Evolutionary conservation across 2,797 vertebrate genomes (phyloP).

Genomic region (Gambelia wislizenii): DNA sequence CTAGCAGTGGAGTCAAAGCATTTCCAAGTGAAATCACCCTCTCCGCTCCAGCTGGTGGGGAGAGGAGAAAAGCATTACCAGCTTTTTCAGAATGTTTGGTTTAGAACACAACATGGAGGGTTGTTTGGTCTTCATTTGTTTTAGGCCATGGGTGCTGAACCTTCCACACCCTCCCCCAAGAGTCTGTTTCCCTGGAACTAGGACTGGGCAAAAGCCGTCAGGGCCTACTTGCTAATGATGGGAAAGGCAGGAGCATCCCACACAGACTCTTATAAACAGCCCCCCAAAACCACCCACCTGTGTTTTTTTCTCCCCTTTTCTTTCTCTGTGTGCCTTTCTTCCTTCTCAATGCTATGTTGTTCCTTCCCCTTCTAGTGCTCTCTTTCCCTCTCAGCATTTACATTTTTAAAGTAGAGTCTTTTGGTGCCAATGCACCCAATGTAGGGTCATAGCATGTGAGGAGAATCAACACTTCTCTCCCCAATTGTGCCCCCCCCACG

Average conservation of each 20-base stretch:
- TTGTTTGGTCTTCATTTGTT: neutral
- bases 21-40: slow-evolving; percentile 23
- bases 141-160: neutral
- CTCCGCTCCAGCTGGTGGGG: neutral
- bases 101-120: neutral
- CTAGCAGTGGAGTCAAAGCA: neutral
- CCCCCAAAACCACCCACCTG: neutral
- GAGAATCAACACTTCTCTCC: neutral
- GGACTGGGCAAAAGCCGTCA: no score
- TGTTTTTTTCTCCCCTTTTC: neutral
- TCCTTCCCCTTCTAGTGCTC: neutral
- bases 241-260: neutral
- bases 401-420: neutral
- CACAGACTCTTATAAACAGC: neutral
- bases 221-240: neutral
- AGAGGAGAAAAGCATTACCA: neutral
- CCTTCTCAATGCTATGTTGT: neutral
- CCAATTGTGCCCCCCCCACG: neutral
- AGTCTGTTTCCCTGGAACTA: neutral
- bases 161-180: neutral
- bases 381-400: neutral
- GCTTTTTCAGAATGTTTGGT: slow-evolving; percentile 1
- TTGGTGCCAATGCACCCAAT: neutral
- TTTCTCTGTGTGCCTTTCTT: no score
- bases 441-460: neutral